Evolutionary conservation across 2,888 invertebrate genomes (phyloP).

Genomic region (Digitonthophagus gazella): DNA sequence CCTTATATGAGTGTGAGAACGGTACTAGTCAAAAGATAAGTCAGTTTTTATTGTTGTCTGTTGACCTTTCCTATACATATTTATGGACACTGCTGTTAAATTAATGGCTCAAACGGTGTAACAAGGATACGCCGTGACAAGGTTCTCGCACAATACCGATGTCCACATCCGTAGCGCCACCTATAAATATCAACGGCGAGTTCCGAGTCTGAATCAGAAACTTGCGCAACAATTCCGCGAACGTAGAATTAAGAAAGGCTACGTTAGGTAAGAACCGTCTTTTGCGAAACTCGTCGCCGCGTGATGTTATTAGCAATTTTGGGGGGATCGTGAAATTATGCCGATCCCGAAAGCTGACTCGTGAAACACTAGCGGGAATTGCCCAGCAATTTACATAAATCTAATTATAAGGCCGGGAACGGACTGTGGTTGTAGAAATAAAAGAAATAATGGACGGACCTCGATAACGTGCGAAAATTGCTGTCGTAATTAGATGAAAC

Average conservation of each 20-base stretch:
- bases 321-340: not conserved
- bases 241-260: not conserved
- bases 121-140: not conserved
- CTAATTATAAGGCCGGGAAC: conserved; percentile 1
- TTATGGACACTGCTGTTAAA: not conserved
- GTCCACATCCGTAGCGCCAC: not conserved
- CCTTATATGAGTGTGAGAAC: not conserved
- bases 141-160: not conserved
- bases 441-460: not conserved
- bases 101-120: not conserved
- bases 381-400: conserved; percentile 4
- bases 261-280: not conserved
- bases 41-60: not conserved
- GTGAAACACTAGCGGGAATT: not conserved
- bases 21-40: not conserved
- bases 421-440: not conserved
- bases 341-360: not conserved
- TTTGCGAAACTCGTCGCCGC: not conserved
- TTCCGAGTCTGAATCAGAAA: not conserved
- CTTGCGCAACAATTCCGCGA: not conserved
- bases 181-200: not conserved
- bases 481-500: conserved; percentile 4
- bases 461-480: conserved; percentile 15
- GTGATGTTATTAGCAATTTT: not conserved
- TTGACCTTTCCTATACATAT: not conserved